phyloP scores from a whole-genome alignment of 2,113 vertebrate genomes.

The Upupa epops region DNA sequence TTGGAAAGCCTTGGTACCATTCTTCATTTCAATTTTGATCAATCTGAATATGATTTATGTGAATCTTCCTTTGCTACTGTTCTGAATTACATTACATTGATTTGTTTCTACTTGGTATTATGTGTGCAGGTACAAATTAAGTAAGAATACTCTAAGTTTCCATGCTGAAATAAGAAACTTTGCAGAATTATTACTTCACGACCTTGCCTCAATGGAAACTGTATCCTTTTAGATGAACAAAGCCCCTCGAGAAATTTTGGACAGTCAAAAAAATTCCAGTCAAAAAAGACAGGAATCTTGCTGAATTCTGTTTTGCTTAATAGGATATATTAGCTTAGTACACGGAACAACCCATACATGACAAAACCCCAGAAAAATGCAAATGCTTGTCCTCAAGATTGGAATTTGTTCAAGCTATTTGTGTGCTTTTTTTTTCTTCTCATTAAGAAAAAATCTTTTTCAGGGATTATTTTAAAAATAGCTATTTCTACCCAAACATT shows the following conservation, averaged over 20 bases:
- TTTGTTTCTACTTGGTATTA: not conserved
- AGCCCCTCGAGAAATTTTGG: not conserved
- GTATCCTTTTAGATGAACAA: not conserved
- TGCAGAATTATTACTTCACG: not conserved
- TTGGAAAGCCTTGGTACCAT: not conserved
- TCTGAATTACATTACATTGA: slow-evolving; percentile 12
- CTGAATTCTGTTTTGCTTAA: not conserved
- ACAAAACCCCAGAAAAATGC: not conserved
- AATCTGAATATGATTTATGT: not conserved
- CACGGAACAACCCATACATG: not conserved
- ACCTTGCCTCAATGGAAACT: not conserved
- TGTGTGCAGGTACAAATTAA: not conserved
- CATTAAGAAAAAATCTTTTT: not conserved
- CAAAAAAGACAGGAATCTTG: not conserved
- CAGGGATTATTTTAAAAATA: not conserved
- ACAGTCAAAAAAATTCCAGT: not conserved
- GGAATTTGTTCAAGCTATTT: not conserved
- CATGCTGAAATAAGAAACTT: not conserved
- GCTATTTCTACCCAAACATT: not conserved
- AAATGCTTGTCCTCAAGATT: not conserved
- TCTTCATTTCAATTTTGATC: slow-evolving; percentile 30
- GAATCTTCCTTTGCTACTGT: not conserved
- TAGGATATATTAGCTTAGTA: not conserved
- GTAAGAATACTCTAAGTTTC: not conserved
- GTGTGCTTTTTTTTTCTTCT: not conserved